phyloP scores from a whole-genome alignment of 2,113 vertebrate species.

The Alligator sinensis region DNA sequence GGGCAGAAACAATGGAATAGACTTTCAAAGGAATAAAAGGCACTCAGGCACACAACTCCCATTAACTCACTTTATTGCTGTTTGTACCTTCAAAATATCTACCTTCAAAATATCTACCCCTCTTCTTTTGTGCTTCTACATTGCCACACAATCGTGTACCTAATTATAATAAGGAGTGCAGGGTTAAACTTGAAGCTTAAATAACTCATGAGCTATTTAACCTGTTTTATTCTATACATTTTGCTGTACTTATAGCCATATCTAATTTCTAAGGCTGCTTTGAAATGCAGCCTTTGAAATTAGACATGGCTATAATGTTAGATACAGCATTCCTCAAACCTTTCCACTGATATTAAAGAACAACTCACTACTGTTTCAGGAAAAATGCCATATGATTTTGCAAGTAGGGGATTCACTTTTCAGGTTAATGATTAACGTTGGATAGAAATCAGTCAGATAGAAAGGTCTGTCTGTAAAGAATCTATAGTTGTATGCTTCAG shows the following conservation, averaged over 20 bases:
- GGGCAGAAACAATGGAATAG: background rate
- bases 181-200: background rate
- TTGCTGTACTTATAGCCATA: background rate
- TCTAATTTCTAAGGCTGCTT: too few relatives aligned
- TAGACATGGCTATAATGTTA: background rate
- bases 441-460: conserved; percentile 21
- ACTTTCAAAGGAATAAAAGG: background rate
- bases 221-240: background rate
- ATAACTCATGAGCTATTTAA: background rate
- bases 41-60: background rate
- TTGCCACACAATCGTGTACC: background rate
- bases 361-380: background rate
- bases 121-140: background rate
- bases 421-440: conserved; percentile 58
- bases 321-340: background rate
- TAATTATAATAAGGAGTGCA: background rate
- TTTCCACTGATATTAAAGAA: background rate
- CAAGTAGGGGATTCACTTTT: conserved; percentile 48
- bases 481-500: background rate
- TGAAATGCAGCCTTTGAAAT: background rate
- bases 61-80: background rate
- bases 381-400: conserved; percentile 62
- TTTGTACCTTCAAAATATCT: background rate
- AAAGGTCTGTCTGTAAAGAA: background rate
- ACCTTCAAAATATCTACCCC: background rate